Conservation (phyloP, 2,888 invertebrate genomes). For the Andrena fulva region DNA sequence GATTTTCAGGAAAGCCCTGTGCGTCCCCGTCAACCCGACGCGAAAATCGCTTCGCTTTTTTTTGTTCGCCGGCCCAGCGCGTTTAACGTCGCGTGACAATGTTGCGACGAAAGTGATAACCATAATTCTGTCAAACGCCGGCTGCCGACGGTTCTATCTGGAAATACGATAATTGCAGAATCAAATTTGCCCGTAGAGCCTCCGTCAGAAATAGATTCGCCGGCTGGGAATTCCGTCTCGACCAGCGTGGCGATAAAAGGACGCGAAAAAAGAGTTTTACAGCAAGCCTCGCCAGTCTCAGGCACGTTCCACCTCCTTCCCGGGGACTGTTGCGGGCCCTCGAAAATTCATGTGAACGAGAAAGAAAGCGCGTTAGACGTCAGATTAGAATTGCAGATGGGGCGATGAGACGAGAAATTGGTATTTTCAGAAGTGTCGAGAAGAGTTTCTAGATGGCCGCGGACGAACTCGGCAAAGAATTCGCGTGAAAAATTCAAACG, state of each 20-base stretch:
- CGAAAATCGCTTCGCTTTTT: conserved; percentile 48
- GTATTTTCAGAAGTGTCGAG: background rate
- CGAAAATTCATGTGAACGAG: background rate
- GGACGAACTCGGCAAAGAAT: background rate
- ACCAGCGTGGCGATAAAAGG: conserved; percentile 17
- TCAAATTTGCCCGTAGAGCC: conserved; percentile 42
- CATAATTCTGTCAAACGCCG: conserved; percentile 53
- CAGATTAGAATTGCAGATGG: background rate
- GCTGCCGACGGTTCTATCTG: conserved; percentile 46
- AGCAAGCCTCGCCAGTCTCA: conserved; percentile 12
- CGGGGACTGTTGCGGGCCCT: background rate
- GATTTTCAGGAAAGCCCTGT: conserved; percentile 49
- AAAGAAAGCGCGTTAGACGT: too few relatives aligned
- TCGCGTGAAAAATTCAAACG: background rate
- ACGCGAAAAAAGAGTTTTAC: conserved; percentile 13
- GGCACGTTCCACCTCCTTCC: background rate
- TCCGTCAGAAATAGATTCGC: conserved; percentile 45
- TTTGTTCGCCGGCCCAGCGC: conserved; percentile 24
- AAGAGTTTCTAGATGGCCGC: background rate
- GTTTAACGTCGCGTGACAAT: conserved; percentile 59
- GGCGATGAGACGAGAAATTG: background rate
- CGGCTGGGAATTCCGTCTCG: conserved; percentile 9
- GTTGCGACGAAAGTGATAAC: conserved; percentile 57
- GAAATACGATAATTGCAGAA: conserved; percentile 58
- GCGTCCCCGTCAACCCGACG: conserved; percentile 26